Evolutionary conservation across 2,113 vertebrate genomes (phyloP), one percentile per base, ranked within the genome.

Genomic region (Herpailurus yagouaroundi): DNA sequence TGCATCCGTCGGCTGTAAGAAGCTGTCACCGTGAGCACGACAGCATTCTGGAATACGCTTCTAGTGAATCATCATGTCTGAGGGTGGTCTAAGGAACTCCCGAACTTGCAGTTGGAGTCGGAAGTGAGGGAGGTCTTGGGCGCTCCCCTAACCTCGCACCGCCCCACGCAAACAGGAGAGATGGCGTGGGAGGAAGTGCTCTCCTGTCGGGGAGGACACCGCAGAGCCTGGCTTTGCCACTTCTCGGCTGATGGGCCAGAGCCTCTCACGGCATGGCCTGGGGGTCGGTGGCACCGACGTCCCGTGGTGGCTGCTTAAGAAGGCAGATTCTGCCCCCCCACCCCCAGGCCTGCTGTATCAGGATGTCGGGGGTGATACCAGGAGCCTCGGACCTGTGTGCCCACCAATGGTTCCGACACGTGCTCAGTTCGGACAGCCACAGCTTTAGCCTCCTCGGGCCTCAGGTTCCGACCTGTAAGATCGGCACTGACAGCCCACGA

Each of bases 141-240:
- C 19, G 5, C 41, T 29, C 79, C 15, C 41, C 52, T 15, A 25
- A 55, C 4, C 4, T 57, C 33, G 10, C 2, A 10, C 18, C 2
- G 5, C 36, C 31, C 79, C 31, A 1, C 1, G 4, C 57, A 18
- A 25, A 36, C 33, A 38, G 60, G 50, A 79, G 63, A 45, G 48
- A 25, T 1, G 21, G 83, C 5, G 0, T 0, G 4, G 13, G 21
- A 38, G 19, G 29, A 21, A 33, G 50, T 1, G 23, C 0, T 16
- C n/a, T 55, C 1, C 0, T 5, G 19, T 81, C 45, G 85, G 21
- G 38, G 12, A 50, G 31, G 52, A 82, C 33, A 36, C 64, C 57
- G n/a, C 1, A n/a, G 23, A 38, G 31, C 15, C 18, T 33, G 87
- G 66, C 66, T 50, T 57, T n/a, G 52, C 45, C 23, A 14, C 69